Conservation (phyloP, 2,113 vertebrate species). For the Urocolius indicus region DNA sequence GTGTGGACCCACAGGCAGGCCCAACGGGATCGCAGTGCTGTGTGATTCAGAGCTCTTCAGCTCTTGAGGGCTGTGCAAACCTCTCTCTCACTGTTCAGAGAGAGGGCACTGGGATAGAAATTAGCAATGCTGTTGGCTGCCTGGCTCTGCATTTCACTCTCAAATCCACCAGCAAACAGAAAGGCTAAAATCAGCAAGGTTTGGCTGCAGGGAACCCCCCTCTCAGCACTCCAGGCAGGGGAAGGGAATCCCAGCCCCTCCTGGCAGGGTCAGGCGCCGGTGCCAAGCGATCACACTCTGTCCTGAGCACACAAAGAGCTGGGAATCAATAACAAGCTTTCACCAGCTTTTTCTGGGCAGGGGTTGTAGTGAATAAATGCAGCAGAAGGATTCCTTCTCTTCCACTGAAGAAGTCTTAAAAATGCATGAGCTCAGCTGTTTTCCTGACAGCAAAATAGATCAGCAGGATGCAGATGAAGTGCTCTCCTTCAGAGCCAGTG, state of each 20-base stretch:
- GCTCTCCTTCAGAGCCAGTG: too few relatives aligned
- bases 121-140: neutral
- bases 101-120: neutral
- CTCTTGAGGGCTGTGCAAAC: neutral
- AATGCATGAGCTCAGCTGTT: accelerated
- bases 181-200: neutral
- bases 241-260: neutral
- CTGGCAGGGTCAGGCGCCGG: neutral
- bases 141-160: neutral
- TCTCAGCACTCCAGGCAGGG: accelerated
- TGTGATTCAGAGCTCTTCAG: slow-evolving; percentile 10
- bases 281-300: neutral
- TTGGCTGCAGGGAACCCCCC: slow-evolving; percentile 2
- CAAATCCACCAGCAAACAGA: neutral
- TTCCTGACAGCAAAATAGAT: neutral
- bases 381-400: neutral
- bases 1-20: neutral
- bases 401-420: neutral
- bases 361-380: neutral
- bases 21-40: neutral
- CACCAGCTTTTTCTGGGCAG: neutral
- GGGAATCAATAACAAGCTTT: neutral
- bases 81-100: neutral
- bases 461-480: neutral
- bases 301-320: neutral